Percentiles rank a stretch among this genome's conserved stretches.
phyloP scores from a whole-genome alignment of 2,888 invertebrate genomes.

The Polyommatus iphigenia region DNA sequence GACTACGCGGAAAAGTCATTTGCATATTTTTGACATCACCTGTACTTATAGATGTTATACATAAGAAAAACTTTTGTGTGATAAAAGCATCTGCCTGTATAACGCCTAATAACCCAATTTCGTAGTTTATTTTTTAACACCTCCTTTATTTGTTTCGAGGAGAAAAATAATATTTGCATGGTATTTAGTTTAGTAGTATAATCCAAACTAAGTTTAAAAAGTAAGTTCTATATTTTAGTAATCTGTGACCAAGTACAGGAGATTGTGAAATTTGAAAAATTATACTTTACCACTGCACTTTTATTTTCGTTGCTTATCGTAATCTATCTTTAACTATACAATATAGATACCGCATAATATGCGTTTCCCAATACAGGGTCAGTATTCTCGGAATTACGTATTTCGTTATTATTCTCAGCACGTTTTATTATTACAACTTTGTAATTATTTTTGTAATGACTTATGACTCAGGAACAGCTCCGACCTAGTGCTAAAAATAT shows the following conservation, averaged over 20 bases:
- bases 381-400: neutral
- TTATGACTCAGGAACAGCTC: conserved; percentile 7
- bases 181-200: too few species aligned
- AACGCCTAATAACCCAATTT: neutral
- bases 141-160: neutral
- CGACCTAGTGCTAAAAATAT: conserved; percentile 11
- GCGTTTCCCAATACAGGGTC: neutral
- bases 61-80: neutral
- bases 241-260: neutral
- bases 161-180: neutral
- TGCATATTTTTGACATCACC: conserved; percentile 7
- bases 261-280: neutral
- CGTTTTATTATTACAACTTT: neutral
- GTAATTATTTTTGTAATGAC: conserved; percentile 16
- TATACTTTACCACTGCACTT: conserved; percentile 2
- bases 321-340: neutral
- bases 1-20: conserved; percentile 12
- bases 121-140: too few species aligned
- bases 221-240: too few species aligned
- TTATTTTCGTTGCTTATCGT: conserved; percentile 12
- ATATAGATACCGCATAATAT: neutral
- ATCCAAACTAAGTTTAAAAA: too few species aligned
- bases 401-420: conserved; percentile 11
- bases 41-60: neutral
- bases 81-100: too few species aligned